These are phyloP conservation scores for Meandrina meandrites DNA, from an alignment of 92 coral and sea anemone species.

Conservation along the genomic window DNA sequence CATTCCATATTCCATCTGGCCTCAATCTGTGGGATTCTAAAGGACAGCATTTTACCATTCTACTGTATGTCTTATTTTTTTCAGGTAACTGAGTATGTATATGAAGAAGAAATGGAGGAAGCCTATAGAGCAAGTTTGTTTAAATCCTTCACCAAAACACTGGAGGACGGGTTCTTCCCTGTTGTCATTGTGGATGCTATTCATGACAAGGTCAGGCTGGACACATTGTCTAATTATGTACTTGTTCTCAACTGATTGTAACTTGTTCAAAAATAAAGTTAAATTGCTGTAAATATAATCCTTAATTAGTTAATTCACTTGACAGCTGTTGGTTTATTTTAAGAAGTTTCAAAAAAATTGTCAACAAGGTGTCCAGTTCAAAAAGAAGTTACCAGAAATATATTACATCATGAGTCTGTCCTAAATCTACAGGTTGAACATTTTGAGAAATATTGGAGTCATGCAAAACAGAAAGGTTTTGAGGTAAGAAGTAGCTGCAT, in stretches of 20 bases:
- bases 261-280: no score
- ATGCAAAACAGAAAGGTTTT: constrained; percentile 97
- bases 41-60: not conserved
- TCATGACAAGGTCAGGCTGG: constrained; percentile 74
- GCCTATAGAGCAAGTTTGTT: constrained; percentile 88
- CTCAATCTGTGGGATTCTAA: no score
- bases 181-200: constrained; percentile 93
- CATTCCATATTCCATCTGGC: no score
- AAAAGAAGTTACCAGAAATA: not conserved
- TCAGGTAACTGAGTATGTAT: constrained; percentile 94
- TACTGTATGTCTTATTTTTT: not conserved
- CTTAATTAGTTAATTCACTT: no score
- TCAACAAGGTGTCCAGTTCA: no score
- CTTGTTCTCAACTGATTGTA: no score
- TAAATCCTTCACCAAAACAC: constrained; percentile 84
- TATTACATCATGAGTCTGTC: not conserved
- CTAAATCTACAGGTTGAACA: constrained; percentile 61
- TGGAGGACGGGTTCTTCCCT: constrained; percentile 96
- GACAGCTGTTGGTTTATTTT: no score
- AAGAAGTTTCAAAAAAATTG: no score
- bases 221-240: no score
- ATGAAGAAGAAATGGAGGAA: constrained; percentile 94
- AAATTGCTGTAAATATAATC: no score
- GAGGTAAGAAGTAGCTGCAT: constrained; percentile 64
- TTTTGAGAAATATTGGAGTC: constrained; percentile 97